Evolutionary conservation across 1,140 invertebrate genomes (phyloP).

Genomic region (Zaprionus taronus): DNA sequence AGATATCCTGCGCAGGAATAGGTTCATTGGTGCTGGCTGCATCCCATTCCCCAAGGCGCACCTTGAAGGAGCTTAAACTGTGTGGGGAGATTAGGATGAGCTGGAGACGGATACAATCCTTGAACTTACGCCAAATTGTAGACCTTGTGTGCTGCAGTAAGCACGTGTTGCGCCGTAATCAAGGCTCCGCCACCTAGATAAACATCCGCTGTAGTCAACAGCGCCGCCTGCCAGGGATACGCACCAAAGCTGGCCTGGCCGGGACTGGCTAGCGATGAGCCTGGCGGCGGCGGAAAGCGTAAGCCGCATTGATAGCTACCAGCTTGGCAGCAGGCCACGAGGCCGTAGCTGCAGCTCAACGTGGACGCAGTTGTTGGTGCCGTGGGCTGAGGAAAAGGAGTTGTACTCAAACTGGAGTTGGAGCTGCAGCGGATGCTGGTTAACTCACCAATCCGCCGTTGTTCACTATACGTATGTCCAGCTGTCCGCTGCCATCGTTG

Average conservation of each 20-base stretch:
- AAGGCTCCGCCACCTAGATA: conserved; percentile 89
- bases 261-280: conserved; percentile 41
- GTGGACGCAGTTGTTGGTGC: conserved; percentile 30
- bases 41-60: conserved; percentile 90
- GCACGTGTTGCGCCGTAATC: conserved; percentile 87
- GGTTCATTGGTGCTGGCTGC: conserved; percentile 87
- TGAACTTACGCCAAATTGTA: conserved; percentile 86
- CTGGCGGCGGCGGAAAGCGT: conserved; percentile 70
- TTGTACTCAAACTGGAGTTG: neutral
- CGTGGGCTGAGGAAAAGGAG: conserved; percentile 35
- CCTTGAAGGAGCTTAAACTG: conserved; percentile 84
- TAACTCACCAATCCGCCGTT: conserved; percentile 77
- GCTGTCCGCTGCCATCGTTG: conserved; percentile 85
- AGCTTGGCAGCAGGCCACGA: conserved; percentile 72
- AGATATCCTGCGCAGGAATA: conserved; percentile 87
- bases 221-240: conserved; percentile 84
- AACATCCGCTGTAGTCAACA: conserved; percentile 85
- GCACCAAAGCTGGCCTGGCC: conserved; percentile 77
- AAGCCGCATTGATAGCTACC: conserved; percentile 78
- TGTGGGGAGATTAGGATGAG: conserved; percentile 14
- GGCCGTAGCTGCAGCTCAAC: conserved; percentile 63
- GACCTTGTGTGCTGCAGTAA: conserved; percentile 90
- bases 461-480: conserved; percentile 88
- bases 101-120: neutral
- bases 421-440: neutral